Base-by-base conservation (phyloP, 2,888 invertebrate species). In the Ectobius pallidus region DNA sequence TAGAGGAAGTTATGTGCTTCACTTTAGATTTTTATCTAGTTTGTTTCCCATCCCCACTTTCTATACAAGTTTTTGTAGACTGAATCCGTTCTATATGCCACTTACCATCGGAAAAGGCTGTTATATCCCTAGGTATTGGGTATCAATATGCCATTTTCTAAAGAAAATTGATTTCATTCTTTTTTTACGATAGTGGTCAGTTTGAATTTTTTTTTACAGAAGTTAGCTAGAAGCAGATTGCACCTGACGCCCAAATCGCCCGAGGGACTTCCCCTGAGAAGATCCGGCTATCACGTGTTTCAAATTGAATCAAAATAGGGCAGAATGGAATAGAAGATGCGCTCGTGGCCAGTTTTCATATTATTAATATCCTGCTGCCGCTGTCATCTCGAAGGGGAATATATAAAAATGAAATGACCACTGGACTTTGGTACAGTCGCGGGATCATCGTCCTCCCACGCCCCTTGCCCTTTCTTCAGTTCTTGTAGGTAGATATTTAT, bases 291-390 rank as follows among this genome's bases (percentile, higher is more conserved):
- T 67, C 67, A 70, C 71, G 68, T 44, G 71, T 46, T 61, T 69
- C 72, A 72, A 70, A 74, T 74, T 74, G 74, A 74, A 74, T 72
- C 74, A 70, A 72, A 74, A 74, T 74, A 71, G 74, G 52, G 69
- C 63, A 63, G 62, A 46, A 65, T 65, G 46, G 44, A 65, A 65
- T 65, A 65, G 72, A 70, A 74, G 72, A 74, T 69, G 74, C 72
- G 69, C 46, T 69, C 34, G 39, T 39, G 65, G 72, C 62, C 69
- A 63, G 72, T 74, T 72, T 72, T 72, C 74, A 72, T 74, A 72
- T 74, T 74, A 74, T 74, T 74, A 74, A 74, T 74, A 74, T 72
- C 74, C 68, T 30, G 58, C 49, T 20, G 32, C n/a, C n/a, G n/a
- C 65, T 65, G 65, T 65, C 65, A 27, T 44, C 44, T 44, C 27